Percentiles rank a stretch among this genome's conserved stretches.
phyloP scores from a whole-genome alignment of 2,888 invertebrate species.

The Balanococcus diminutus region DNA sequence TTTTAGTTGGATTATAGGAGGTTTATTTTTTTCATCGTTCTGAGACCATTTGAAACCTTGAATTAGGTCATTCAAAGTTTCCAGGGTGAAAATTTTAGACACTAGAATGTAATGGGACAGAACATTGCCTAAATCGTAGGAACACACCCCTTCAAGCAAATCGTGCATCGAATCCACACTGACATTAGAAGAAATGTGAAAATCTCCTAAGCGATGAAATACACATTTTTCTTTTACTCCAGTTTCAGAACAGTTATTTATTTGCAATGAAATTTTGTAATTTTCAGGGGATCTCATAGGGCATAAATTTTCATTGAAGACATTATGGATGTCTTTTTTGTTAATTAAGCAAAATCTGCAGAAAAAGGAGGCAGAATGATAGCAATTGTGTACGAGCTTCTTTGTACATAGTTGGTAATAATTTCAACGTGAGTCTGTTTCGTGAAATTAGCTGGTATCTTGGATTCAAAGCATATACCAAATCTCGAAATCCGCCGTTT shows the following conservation, averaged over 20 bases:
- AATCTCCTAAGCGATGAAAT: neutral
- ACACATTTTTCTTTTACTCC: neutral
- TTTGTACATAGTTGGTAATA: too few relatives aligned
- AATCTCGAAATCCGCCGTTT: too few relatives aligned
- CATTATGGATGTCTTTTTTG: neutral
- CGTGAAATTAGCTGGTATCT: too few relatives aligned
- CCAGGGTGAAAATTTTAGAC: too few relatives aligned
- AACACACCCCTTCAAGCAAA: neutral
- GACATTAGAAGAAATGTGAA: neutral
- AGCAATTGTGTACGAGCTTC: too few relatives aligned
- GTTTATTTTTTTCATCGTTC: too few relatives aligned
- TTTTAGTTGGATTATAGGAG: too few relatives aligned
- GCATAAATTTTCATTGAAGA: neutral
- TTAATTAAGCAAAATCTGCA: neutral
- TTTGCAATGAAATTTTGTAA: neutral
- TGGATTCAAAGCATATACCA: too few relatives aligned
- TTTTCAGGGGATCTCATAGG: neutral
- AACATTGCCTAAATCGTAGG: neutral
- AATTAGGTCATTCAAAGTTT: too few relatives aligned
- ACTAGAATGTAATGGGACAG: neutral
- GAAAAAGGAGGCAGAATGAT: neutral
- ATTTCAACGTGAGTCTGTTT: too few relatives aligned
- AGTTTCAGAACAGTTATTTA: neutral
- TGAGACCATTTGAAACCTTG: too few relatives aligned
- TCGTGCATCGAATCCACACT: neutral